A percentile compares a stretch with the other conserved stretches of the same genome.
Evolutionary conservation across 2,113 vertebrate species (phyloP).

Genomic region (Isurus oxyrinchus): DNA sequence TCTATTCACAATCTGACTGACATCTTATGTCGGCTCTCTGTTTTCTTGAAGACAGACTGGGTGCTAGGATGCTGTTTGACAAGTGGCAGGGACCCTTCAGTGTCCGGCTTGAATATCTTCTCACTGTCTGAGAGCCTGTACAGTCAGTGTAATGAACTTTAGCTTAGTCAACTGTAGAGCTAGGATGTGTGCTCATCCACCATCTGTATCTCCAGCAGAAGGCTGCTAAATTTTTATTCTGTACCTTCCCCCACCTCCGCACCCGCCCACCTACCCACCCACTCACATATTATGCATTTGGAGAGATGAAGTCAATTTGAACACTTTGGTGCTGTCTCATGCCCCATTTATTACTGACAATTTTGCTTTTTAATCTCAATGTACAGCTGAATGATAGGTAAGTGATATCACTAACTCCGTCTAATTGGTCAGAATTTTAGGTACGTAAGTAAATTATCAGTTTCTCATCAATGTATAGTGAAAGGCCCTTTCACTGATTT

Average conservation of each 20-base stretch:
- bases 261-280: too few relatives aligned
- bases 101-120: background rate
- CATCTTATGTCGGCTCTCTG: background rate
- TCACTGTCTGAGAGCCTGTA: background rate
- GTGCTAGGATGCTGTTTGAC: background rate
- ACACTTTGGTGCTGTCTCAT: background rate
- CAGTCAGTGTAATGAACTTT: background rate
- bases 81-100: background rate
- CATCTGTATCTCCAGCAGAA: background rate
- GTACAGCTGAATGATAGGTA: background rate
- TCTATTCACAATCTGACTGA: background rate
- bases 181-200: background rate
- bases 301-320: background rate
- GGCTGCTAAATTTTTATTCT: background rate
- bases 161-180: background rate
- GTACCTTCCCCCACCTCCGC: background rate
- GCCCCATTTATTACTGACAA: background rate
- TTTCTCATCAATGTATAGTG: background rate
- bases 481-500: background rate
- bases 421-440: background rate
- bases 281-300: background rate
- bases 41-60: background rate
- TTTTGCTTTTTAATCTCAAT: background rate
- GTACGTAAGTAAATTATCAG: background rate
- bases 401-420: background rate